Evolutionary conservation across 2,888 invertebrate genomes (phyloP).

Genomic region (Silvanus unidentatus): DNA sequence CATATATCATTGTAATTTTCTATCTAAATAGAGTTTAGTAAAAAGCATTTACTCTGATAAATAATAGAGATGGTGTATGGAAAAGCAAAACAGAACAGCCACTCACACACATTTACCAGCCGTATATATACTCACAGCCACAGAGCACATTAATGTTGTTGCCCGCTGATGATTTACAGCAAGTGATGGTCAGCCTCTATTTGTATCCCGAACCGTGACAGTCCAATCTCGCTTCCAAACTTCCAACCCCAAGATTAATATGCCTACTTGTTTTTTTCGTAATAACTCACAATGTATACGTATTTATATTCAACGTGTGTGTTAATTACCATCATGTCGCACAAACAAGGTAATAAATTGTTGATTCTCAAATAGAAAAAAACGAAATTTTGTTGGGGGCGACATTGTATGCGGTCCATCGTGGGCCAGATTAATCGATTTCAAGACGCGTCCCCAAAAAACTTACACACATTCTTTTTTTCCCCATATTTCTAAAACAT

Average conservation of each 20-base stretch:
- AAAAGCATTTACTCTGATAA: slow-evolving; percentile 12
- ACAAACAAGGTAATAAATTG: not conserved
- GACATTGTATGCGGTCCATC: too few species aligned
- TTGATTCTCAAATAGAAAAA: too few species aligned
- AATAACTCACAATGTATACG: slow-evolving; percentile 43
- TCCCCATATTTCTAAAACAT: too few species aligned
- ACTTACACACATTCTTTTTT: too few species aligned
- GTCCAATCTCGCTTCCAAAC: slow-evolving; percentile 44
- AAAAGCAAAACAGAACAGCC: slow-evolving; percentile 8
- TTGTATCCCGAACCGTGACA: slow-evolving; percentile 41
- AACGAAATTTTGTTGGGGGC: too few species aligned
- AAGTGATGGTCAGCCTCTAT: slow-evolving; percentile 39
- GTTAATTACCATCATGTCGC: slow-evolving; percentile 16
- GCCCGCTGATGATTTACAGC: slow-evolving; percentile 39
- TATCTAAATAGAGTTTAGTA: slow-evolving; percentile 10
- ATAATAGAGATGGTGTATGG: slow-evolving; percentile 11
- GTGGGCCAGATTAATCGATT: too few species aligned
- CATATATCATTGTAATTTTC: slow-evolving; percentile 7
- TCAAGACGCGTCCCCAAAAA: too few species aligned
- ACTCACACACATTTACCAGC: too few species aligned
- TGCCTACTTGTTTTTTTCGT: slow-evolving; percentile 43
- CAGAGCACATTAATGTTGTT: slow-evolving; percentile 21
- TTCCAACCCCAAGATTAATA: slow-evolving; percentile 41
- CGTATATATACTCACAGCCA: not conserved
- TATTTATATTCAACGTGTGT: not conserved